A percentile compares a stretch with the other conserved stretches of the same genome.
These are phyloP conservation scores for Hippocampus barbouri DNA, from an alignment of 2,113 vertebrate genomes.

Conservation along the genomic window DNA sequence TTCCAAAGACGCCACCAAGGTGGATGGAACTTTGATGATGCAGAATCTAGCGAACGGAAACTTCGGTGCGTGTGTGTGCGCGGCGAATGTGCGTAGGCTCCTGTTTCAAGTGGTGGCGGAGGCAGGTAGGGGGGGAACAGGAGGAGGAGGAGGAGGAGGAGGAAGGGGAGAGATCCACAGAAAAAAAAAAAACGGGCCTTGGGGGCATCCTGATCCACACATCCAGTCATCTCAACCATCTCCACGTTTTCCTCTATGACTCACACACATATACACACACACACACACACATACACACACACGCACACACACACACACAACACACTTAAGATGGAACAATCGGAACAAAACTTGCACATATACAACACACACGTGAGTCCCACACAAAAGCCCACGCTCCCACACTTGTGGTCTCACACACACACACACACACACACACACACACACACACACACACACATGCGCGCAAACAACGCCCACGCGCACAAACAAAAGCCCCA, in stretches of 20 bases:
- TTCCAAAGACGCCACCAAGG: slow-evolving; percentile 77
- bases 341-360: slow-evolving; percentile 49
- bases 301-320: slow-evolving; percentile 61
- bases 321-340: slow-evolving; percentile 35
- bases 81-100: slow-evolving; percentile 77
- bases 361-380: slow-evolving; percentile 49
- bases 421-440: slow-evolving; percentile 11
- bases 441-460: no score
- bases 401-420: slow-evolving; percentile 1
- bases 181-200: slow-evolving; percentile 53
- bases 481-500: slow-evolving; percentile 28
- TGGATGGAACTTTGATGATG: slow-evolving; percentile 81
- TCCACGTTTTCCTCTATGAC: slow-evolving; percentile 64
- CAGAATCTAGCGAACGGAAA: slow-evolving; percentile 81
- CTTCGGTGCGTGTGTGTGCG: slow-evolving; percentile 64
- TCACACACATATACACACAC: slow-evolving; percentile 68
- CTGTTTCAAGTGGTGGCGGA: slow-evolving; percentile 76
- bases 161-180: slow-evolving; percentile 63
- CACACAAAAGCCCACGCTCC: slow-evolving; percentile 22
- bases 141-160: slow-evolving; percentile 53
- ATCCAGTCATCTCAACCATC: slow-evolving; percentile 66
- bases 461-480: slow-evolving; percentile 45
- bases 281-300: slow-evolving; percentile 65
- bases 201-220: slow-evolving; percentile 70
- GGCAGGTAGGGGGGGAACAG: slow-evolving; percentile 70